Evolutionary conservation across 1,140 invertebrate species (phyloP).

Genomic region (Sycobia sp.): DNA sequence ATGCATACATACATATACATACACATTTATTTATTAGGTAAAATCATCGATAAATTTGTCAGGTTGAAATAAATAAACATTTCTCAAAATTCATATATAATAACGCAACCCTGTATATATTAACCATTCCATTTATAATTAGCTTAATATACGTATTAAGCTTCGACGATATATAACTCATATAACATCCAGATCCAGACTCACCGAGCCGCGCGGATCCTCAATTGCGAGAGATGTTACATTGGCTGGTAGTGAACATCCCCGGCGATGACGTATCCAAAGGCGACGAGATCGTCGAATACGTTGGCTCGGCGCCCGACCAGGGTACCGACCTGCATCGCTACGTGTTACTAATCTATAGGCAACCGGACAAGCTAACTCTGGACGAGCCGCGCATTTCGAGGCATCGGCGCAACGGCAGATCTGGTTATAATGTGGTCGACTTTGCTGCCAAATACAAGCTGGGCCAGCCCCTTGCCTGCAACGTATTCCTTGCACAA

Average conservation of each 20-base stretch:
- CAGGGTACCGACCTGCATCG: slow-evolving; percentile 66
- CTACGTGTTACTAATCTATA: slow-evolving; percentile 70
- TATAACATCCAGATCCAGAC: slow-evolving; percentile 61
- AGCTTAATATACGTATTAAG: no score
- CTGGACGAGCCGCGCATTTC: slow-evolving; percentile 54
- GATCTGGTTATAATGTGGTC: slow-evolving; percentile 45
- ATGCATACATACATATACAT: no score
- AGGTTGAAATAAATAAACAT: no score
- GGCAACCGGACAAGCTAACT: slow-evolving; percentile 63
- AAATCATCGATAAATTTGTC: no score
- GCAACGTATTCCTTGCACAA: slow-evolving; percentile 52
- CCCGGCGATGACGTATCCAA: slow-evolving; percentile 59
- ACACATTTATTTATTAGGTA: no score
- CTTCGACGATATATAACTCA: no score
- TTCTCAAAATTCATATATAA: no score
- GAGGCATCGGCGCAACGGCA: slow-evolving; percentile 22
- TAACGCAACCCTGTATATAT: no score
- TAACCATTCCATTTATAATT: no score
- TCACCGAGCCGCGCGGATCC: slow-evolving; percentile 58
- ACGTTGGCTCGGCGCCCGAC: slow-evolving; percentile 60
- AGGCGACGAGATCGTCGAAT: slow-evolving; percentile 65
- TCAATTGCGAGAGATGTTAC: slow-evolving; percentile 61
- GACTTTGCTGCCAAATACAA: slow-evolving; percentile 54
- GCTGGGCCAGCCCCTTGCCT: slow-evolving; percentile 51
- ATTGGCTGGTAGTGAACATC: slow-evolving; percentile 69